Evolutionary conservation across 2,888 invertebrate species (phyloP).

Genomic region (Blera fallax): DNA sequence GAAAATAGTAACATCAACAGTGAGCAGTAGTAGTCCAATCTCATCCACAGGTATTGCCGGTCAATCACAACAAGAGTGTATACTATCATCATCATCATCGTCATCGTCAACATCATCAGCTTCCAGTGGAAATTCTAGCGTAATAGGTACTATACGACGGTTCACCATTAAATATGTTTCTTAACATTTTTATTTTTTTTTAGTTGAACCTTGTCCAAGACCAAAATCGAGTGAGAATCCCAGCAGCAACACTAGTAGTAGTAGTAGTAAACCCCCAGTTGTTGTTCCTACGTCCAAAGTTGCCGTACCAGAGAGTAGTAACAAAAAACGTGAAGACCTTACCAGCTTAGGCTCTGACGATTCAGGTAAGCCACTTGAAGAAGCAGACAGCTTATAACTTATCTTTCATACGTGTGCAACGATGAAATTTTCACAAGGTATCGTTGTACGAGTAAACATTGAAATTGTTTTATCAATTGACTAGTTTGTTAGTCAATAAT

Average conservation of each 20-base stretch:
- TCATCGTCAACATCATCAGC: slow-evolving; percentile 68
- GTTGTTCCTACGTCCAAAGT: slow-evolving; percentile 73
- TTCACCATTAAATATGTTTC: background rate
- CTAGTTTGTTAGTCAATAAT: too few relatives aligned
- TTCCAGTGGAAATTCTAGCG: slow-evolving; percentile 70
- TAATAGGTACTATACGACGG: slow-evolving; percentile 69
- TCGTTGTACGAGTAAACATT: too few relatives aligned
- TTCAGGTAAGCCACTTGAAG: slow-evolving; percentile 78
- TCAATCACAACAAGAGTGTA: slow-evolving; percentile 56
- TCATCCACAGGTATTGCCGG: slow-evolving; percentile 75
- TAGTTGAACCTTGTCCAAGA: slow-evolving; percentile 67
- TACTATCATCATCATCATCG: slow-evolving; percentile 48
- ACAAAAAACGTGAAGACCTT: slow-evolving; percentile 82
- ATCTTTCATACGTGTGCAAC: background rate
- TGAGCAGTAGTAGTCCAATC: slow-evolving; percentile 78
- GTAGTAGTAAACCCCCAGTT: slow-evolving; percentile 65
- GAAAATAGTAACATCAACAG: slow-evolving; percentile 80
- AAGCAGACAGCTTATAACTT: background rate
- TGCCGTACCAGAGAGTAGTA: slow-evolving; percentile 65
- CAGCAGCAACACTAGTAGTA: slow-evolving; percentile 63
- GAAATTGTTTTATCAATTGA: too few relatives aligned
- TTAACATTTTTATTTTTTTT: background rate
- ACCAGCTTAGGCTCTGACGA: slow-evolving; percentile 85
- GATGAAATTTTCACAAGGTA: too few relatives aligned
- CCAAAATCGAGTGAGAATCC: slow-evolving; percentile 71